These are phyloP conservation scores for Etheostoma cragini DNA, from an alignment of 2,113 vertebrate species.

Conservation along the genomic window DNA sequence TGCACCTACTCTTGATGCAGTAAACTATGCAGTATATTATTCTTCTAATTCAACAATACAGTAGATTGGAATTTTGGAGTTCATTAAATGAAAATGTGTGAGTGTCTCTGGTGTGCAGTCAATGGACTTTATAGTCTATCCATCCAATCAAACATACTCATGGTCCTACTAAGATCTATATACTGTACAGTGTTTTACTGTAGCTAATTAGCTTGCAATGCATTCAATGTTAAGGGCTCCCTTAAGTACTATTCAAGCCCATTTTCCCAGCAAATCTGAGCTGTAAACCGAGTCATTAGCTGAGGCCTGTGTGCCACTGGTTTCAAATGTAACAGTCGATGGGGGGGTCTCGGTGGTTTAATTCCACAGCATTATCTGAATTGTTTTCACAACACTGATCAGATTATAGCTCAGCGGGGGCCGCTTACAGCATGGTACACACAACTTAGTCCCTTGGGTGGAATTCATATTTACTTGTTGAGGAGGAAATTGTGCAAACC, in stretches of 20 bases:
- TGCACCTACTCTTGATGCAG: too few relatives aligned
- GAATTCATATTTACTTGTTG: constrained; percentile 61
- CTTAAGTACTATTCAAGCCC: constrained; percentile 82
- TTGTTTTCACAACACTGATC: constrained; percentile 87
- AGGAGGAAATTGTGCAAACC: constrained; percentile 3
- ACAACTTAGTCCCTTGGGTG: constrained; percentile 65
- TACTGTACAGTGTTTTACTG: constrained; percentile 70
- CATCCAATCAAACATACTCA: constrained; percentile 13
- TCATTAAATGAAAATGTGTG: constrained; percentile 20
- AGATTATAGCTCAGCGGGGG: constrained; percentile 85
- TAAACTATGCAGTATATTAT: too few relatives aligned
- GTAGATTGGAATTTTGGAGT: constrained; percentile 12
- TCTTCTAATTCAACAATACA: not conserved
- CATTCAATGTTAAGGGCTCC: constrained; percentile 78
- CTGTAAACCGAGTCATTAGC: constrained; percentile 82
- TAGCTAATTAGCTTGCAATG: constrained; percentile 78
- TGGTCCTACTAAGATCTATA: constrained; percentile 26
- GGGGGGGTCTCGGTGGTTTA: constrained; percentile 80
- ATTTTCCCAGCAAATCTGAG: constrained; percentile 78
- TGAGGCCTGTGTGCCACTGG: constrained; percentile 74
- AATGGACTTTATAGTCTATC: constrained; percentile 10
- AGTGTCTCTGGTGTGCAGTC: constrained; percentile 19
- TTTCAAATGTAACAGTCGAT: constrained; percentile 81
- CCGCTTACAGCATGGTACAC: constrained; percentile 72
- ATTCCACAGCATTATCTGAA: constrained; percentile 84